Percentiles rank a stretch among this genome's conserved stretches.
phyloP scores from a whole-genome alignment of 2,797 vertebrate genomes.

The Oreonectes daqikongensis region DNA sequence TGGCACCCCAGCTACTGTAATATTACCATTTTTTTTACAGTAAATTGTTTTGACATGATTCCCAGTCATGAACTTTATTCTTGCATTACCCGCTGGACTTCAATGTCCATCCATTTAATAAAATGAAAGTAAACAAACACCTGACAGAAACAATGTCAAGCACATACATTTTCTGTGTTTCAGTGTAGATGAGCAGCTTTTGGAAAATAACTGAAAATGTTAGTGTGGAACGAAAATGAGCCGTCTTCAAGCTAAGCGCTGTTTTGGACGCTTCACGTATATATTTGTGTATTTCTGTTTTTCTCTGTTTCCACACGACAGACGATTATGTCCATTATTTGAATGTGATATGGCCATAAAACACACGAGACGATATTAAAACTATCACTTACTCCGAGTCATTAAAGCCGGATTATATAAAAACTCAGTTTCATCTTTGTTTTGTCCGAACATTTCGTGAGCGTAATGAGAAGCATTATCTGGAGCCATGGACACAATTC shows the following conservation, averaged over 20 bases:
- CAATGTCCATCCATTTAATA: too few relatives aligned
- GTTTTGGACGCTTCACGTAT: neutral
- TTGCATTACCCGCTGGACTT: too few relatives aligned
- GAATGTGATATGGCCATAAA: slow-evolving; percentile 47
- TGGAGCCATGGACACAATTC: neutral
- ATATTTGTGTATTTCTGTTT: slow-evolving; percentile 14
- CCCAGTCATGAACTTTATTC: too few relatives aligned
- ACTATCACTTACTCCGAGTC: slow-evolving; percentile 23
- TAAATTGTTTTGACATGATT: too few relatives aligned
- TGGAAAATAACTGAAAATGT: too few relatives aligned
- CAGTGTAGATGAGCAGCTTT: too few relatives aligned
- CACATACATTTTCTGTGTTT: too few relatives aligned
- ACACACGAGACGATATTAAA: slow-evolving; percentile 23
- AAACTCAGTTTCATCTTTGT: slow-evolving; percentile 19
- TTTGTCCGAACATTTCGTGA: slow-evolving; percentile 29
- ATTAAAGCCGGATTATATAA: slow-evolving; percentile 21
- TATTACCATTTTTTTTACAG: too few relatives aligned
- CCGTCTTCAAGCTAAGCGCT: neutral
- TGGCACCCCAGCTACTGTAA: too few relatives aligned
- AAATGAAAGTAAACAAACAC: too few relatives aligned
- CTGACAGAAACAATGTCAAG: too few relatives aligned
- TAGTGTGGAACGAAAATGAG: too few relatives aligned
- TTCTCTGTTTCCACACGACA: slow-evolving; percentile 26
- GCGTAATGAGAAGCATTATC: slow-evolving; percentile 13
- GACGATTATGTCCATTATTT: slow-evolving; percentile 33